A percentile compares a stretch with the other conserved stretches of the same genome.
phyloP scores from a whole-genome alignment of 1,140 invertebrate genomes.

The Eriocheir sinensis region DNA sequence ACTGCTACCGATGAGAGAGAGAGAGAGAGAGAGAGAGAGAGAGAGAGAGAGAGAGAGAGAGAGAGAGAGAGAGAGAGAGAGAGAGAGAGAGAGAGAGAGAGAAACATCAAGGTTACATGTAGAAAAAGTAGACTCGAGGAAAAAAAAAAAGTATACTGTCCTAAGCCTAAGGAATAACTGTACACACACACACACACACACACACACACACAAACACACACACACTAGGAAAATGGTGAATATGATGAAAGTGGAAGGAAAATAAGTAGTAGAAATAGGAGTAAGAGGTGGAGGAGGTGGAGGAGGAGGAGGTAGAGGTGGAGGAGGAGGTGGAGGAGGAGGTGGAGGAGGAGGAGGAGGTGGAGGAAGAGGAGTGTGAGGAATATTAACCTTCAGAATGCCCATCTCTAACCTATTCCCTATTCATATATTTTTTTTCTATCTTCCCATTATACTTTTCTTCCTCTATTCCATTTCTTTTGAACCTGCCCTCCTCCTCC shows the following conservation, averaged over 20 bases:
- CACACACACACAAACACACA: conserved; percentile 51
- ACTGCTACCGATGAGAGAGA: background rate
- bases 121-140: background rate
- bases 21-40: background rate
- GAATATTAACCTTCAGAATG: too few relatives aligned
- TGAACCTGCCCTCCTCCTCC: too few relatives aligned
- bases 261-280: conserved; percentile 13
- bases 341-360: too few relatives aligned
- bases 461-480: too few relatives aligned
- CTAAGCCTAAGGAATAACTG: too few relatives aligned
- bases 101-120: background rate
- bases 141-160: too few relatives aligned
- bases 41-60: conserved; percentile 25
- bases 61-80: conserved; percentile 47
- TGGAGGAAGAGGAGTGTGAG: too few relatives aligned
- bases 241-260: conserved; percentile 1
- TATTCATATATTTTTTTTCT: too few relatives aligned
- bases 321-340: too few relatives aligned
- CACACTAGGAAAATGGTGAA: background rate
- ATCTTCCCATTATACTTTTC: too few relatives aligned
- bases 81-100: conserved; percentile 49
- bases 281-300: background rate
- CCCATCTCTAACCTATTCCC: too few relatives aligned
- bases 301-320: background rate
- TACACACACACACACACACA: conserved; percentile 35